Conservation (phyloP, 1,140 invertebrate genomes). For the Drosophila nannoptera region DNA sequence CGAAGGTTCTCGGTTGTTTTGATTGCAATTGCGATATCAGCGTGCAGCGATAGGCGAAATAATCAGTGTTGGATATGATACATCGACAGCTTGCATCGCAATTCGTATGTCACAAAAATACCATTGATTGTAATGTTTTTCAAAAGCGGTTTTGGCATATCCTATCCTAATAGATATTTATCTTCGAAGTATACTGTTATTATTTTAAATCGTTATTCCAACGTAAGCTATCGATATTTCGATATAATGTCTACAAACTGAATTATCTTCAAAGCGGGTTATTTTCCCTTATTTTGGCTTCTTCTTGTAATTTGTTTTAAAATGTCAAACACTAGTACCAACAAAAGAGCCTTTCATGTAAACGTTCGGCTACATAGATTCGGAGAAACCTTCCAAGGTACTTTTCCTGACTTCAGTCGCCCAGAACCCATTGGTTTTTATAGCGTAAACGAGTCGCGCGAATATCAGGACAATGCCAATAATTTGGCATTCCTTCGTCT, state of each 20-base stretch:
- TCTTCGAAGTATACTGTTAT: too few relatives aligned
- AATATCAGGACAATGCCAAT: constrained; percentile 36
- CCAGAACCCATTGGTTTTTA: constrained; percentile 41
- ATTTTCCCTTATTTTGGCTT: background rate
- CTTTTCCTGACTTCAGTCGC: constrained; percentile 29
- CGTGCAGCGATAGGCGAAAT: background rate
- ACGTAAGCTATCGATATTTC: constrained; percentile 1
- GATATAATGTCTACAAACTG: background rate
- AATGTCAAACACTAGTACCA: background rate
- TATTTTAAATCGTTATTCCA: background rate
- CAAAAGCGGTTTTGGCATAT: too few relatives aligned
- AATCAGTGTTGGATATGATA: background rate
- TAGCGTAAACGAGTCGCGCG: constrained; percentile 21
- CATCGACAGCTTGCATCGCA: background rate
- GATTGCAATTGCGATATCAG: background rate
- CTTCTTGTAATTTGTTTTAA: background rate
- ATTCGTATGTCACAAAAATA: too few relatives aligned
- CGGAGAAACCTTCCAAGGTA: constrained; percentile 1
- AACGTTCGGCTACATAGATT: constrained; percentile 22
- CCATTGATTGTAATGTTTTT: too few relatives aligned
- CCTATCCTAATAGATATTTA: too few relatives aligned
- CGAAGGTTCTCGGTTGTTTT: constrained; percentile 5
- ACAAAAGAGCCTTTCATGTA: background rate
- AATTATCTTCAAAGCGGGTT: background rate
- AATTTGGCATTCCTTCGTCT: constrained; percentile 28